A percentile compares a stretch with the other conserved stretches of the same genome.
phyloP scores from a whole-genome alignment of 37 sponge, comb jelly and placozoan species.

The Hormiphora californensis region DNA sequence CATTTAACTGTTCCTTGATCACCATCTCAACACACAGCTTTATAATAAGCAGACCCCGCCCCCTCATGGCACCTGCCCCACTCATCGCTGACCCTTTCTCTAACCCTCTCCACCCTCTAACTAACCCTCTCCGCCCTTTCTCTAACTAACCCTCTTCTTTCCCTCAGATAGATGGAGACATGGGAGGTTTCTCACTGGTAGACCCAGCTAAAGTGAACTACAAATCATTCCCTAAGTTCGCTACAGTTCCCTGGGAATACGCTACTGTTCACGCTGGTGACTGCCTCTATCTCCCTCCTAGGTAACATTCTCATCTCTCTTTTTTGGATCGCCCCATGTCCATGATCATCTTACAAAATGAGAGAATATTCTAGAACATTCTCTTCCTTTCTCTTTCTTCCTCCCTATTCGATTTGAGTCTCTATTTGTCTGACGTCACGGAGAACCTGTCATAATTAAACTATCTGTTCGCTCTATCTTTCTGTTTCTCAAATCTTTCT shows the following conservation, averaged over 20 bases:
- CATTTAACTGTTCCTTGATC: too few relatives aligned
- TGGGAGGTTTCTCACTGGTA: slow-evolving; percentile 57
- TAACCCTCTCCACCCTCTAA: background rate
- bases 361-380: too few relatives aligned
- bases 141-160: background rate
- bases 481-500: too few relatives aligned
- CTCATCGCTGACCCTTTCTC: background rate
- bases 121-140: background rate
- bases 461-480: too few relatives aligned
- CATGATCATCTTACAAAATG: too few relatives aligned
- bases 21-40: too few relatives aligned
- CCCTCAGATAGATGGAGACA: slow-evolving; percentile 38
- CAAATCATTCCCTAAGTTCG: slow-evolving; percentile 31
- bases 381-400: too few relatives aligned
- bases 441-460: too few relatives aligned
- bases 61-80: background rate
- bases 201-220: slow-evolving; percentile 56
- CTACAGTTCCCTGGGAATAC: slow-evolving; percentile 49
- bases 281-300: slow-evolving; percentile 55
- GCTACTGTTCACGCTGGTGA: slow-evolving; percentile 59
- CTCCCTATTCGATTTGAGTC: too few relatives aligned
- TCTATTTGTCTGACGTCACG: too few relatives aligned
- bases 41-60: too few relatives aligned
- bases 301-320: background rate
- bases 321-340: background rate